phyloP scores from a whole-genome alignment of 2,797 vertebrate species.

The Hippoglossus hippoglossus region DNA sequence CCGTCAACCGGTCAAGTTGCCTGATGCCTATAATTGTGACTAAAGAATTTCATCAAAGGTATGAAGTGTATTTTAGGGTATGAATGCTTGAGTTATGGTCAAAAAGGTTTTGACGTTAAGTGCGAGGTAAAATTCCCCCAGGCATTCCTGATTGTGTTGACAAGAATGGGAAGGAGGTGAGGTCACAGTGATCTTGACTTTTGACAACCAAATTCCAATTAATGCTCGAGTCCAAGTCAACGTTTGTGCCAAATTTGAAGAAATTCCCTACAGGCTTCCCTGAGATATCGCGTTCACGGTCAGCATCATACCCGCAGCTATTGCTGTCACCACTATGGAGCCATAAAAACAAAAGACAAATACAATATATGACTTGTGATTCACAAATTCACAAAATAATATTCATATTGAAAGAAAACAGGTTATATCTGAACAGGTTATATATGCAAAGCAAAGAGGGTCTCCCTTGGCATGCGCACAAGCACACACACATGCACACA shows the following conservation, averaged over 20 bases:
- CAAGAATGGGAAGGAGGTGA: background rate
- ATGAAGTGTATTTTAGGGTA: background rate
- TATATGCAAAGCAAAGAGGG: background rate
- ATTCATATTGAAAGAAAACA: background rate
- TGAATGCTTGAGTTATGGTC: background rate
- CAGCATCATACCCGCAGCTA: background rate
- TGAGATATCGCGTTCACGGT: background rate
- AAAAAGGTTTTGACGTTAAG: background rate
- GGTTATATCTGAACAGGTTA: background rate
- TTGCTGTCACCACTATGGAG: background rate
- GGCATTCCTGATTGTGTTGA: background rate
- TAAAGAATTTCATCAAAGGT: no score
- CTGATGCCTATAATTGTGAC: no score
- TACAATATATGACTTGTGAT: background rate
- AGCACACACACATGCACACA: slow-evolving; percentile 17
- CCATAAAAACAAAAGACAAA: background rate
- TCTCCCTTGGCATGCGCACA: slow-evolving; percentile 26
- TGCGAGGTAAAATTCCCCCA: background rate
- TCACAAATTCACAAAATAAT: background rate
- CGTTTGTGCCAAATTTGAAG: background rate
- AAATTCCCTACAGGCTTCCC: background rate
- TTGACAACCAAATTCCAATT: background rate
- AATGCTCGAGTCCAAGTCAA: background rate
- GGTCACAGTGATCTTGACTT: background rate
- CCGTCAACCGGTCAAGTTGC: background rate